These are phyloP conservation scores for Epinotia demarniana DNA, from an alignment of 2,888 invertebrate species.

Conservation along the genomic window DNA sequence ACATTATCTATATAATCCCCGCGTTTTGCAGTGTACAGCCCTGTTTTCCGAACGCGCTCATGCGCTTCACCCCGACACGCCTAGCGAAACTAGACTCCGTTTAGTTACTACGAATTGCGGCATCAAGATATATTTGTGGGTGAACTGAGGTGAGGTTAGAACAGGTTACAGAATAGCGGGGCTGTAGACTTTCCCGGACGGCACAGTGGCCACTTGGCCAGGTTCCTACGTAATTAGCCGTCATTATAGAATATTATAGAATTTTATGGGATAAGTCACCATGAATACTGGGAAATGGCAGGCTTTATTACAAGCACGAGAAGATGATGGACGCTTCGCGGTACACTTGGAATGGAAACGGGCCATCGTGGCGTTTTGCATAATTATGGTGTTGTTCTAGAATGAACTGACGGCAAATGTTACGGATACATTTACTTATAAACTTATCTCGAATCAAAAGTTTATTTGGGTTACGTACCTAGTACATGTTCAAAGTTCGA, in stretches of 20 bases:
- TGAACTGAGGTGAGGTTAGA: too few relatives aligned
- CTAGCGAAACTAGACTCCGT: too few relatives aligned
- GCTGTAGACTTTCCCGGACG: constrained; percentile 48
- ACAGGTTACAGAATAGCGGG: too few relatives aligned
- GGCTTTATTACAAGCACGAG: constrained; percentile 10
- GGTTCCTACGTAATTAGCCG: constrained; percentile 61
- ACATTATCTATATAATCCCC: neutral
- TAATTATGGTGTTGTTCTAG: constrained; percentile 13
- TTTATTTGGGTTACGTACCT: too few relatives aligned
- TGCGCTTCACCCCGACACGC: too few relatives aligned
- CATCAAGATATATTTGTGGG: too few relatives aligned
- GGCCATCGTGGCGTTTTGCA: constrained; percentile 8
- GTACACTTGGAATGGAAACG: constrained; percentile 24
- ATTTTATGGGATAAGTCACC: constrained; percentile 54
- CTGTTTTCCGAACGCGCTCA: neutral
- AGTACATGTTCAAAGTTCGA: too few relatives aligned
- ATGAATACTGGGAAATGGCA: constrained; percentile 37
- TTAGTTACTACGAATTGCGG: too few relatives aligned
- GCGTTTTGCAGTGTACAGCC: constrained; percentile 8
- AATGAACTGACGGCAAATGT: neutral
- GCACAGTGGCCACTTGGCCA: constrained; percentile 65
- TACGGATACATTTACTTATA: too few relatives aligned
- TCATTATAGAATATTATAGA: constrained; percentile 57
- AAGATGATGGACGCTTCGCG: constrained; percentile 22
- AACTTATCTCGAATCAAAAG: neutral